Evolutionary conservation across 2,113 vertebrate species (phyloP).

Genomic region (Chinchilla lanigera): DNA sequence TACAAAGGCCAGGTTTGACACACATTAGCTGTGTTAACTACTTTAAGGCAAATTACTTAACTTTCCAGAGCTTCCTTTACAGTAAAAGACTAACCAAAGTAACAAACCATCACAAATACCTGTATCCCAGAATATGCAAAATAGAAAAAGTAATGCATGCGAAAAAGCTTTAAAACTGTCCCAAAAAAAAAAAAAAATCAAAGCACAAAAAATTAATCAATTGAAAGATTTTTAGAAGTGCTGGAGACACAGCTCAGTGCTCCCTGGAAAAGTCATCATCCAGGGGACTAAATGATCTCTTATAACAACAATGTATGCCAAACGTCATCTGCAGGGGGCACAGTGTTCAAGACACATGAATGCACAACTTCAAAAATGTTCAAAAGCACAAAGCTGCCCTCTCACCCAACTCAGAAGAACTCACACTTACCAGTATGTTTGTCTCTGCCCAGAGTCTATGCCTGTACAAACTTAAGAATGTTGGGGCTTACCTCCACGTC

Average conservation of each 20-base stretch:
- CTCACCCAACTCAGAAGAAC: not conserved
- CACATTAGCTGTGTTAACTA: not conserved
- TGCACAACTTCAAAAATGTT: slow-evolving; percentile 30
- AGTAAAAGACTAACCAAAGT: not conserved
- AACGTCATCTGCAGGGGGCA: not conserved
- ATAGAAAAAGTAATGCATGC: not conserved
- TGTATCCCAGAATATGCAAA: not conserved
- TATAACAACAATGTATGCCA: not conserved
- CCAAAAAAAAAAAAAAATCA: not conserved
- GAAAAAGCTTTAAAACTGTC: not conserved
- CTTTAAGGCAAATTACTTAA: not conserved
- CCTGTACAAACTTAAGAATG: not conserved
- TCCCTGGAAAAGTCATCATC: not conserved
- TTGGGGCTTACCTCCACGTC: not conserved
- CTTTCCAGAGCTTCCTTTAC: not conserved
- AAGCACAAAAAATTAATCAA: not conserved
- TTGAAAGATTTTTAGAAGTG: not conserved
- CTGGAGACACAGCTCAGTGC: not conserved
- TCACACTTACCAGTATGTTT: not conserved
- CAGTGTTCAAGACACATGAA: not conserved
- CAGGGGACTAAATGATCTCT: not conserved
- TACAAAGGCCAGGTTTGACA: not conserved
- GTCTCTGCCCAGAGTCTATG: not conserved
- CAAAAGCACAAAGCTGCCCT: not conserved
- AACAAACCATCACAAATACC: not conserved